A percentile compares a stretch with the other conserved stretches of the same genome.
phyloP scores from a whole-genome alignment of 1,140 invertebrate genomes.

The Zophobas atratus region DNA sequence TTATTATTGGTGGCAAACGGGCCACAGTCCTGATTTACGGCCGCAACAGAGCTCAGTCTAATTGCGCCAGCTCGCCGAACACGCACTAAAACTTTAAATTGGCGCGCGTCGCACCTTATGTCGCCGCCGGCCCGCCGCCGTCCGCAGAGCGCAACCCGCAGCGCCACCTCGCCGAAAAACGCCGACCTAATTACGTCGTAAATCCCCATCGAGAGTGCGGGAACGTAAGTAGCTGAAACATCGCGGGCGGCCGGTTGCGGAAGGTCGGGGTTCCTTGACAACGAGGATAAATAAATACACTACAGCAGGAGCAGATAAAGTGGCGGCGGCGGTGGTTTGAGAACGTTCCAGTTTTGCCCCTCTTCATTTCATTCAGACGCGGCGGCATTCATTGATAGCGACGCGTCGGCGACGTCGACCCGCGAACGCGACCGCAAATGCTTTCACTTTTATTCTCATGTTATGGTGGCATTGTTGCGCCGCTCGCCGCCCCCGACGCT shows the following conservation, averaged over 20 bases:
- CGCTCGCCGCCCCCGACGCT: neutral
- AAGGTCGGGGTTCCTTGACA: slow-evolving; percentile 57
- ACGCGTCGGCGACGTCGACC: slow-evolving; percentile 26
- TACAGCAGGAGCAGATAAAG: slow-evolving; percentile 54
- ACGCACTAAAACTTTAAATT: neutral
- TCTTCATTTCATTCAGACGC: slow-evolving; percentile 39
- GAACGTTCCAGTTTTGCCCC: slow-evolving; percentile 32
- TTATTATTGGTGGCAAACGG: slow-evolving; percentile 39
- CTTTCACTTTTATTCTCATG: slow-evolving; percentile 44
- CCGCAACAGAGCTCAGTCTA: slow-evolving; percentile 11
- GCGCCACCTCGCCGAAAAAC: neutral
- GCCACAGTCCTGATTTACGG: slow-evolving; percentile 17
- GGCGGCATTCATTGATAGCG: slow-evolving; percentile 42
- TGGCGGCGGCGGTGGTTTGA: slow-evolving; percentile 47
- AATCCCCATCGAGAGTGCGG: slow-evolving; percentile 25
- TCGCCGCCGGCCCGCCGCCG: too few species aligned
- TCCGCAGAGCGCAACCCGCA: too few species aligned
- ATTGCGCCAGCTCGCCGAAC: slow-evolving; percentile 4
- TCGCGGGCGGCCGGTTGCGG: slow-evolving; percentile 49
- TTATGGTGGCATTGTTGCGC: slow-evolving; percentile 31
- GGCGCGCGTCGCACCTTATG: too few species aligned
- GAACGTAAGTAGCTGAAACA: slow-evolving; percentile 23
- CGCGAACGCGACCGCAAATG: slow-evolving; percentile 7
- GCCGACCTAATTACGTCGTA: slow-evolving; percentile 41
- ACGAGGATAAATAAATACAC: slow-evolving; percentile 60